Conservation (phyloP, 2,797 vertebrate species). For the Gallinago nigripennis region DNA sequence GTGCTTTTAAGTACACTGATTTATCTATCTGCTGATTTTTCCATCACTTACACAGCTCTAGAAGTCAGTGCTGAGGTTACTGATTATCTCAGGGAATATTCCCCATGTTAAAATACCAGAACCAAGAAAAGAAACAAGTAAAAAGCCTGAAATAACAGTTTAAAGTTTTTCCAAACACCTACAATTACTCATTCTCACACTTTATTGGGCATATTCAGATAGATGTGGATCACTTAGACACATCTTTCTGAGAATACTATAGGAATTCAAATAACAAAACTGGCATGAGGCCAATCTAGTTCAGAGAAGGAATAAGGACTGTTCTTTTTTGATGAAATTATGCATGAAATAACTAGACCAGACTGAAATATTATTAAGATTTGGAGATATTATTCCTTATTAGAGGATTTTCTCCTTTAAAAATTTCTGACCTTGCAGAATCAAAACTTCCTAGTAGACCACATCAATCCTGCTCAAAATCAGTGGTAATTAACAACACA, state of each 20-base stretch:
- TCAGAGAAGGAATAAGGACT: neutral
- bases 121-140: neutral
- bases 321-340: neutral
- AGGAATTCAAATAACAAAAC: neutral
- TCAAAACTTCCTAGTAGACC: neutral
- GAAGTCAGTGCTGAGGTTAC: neutral
- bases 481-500: neutral
- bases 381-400: neutral
- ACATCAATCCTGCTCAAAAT: neutral
- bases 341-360: neutral
- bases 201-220: neutral
- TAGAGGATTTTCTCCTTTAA: neutral
- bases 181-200: neutral
- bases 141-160: neutral
- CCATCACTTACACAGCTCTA: neutral
- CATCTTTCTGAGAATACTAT: neutral
- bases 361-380: neutral
- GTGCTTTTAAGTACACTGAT: neutral
- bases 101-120: neutral
- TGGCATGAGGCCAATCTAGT: neutral
- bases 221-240: neutral
- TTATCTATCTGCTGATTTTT: neutral
- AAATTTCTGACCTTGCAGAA: neutral
- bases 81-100: neutral
- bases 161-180: neutral